These are phyloP conservation scores for Ceratoteleas bidentatus DNA, from an alignment of 1,140 invertebrate species.

Conservation along the genomic window DNA sequence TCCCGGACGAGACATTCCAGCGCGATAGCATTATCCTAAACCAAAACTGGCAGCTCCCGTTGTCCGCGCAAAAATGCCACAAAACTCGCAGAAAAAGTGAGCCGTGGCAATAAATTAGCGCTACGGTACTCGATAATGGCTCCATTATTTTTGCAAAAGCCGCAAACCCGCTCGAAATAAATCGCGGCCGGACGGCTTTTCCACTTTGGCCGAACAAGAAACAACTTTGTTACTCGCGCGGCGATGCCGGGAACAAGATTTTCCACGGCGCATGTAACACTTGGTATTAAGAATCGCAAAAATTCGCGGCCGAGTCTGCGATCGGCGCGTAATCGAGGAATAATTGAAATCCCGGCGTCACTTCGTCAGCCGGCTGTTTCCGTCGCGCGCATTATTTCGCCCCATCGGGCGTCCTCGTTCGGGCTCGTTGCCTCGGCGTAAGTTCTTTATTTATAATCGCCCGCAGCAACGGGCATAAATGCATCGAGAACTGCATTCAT, in stretches of 20 bases:
- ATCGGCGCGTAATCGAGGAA: conserved; percentile 76
- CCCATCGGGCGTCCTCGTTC: conserved; percentile 13
- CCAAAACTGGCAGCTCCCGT: too few relatives aligned
- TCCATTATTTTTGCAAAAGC: conserved; percentile 51
- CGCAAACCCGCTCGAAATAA: conserved; percentile 42
- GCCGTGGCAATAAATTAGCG: conserved; percentile 9
- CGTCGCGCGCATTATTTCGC: conserved; percentile 37
- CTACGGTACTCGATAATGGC: conserved; percentile 33
- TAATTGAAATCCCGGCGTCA: conserved; percentile 75
- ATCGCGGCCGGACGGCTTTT: conserved; percentile 39
- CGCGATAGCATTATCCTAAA: too few relatives aligned
- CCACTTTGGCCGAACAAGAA: conserved; percentile 55
- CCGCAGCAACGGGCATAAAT: conserved; percentile 76
- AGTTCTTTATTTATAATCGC: conserved; percentile 78
- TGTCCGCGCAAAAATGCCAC: not conserved
- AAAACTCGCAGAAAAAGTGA: not conserved
- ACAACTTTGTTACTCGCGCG: conserved; percentile 57
- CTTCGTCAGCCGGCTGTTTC: conserved; percentile 54
- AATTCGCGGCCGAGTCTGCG: conserved; percentile 48
- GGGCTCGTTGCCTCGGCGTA: conserved; percentile 35
- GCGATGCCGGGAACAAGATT: conserved; percentile 45
- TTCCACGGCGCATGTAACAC: conserved; percentile 53
- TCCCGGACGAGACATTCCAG: too few relatives aligned
- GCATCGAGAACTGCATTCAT: conserved; percentile 77
- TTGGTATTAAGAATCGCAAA: conserved; percentile 41